These are phyloP conservation scores for Spilogale gracilis DNA, from an alignment of 2,113 vertebrate genomes.

Conservation along the genomic window DNA sequence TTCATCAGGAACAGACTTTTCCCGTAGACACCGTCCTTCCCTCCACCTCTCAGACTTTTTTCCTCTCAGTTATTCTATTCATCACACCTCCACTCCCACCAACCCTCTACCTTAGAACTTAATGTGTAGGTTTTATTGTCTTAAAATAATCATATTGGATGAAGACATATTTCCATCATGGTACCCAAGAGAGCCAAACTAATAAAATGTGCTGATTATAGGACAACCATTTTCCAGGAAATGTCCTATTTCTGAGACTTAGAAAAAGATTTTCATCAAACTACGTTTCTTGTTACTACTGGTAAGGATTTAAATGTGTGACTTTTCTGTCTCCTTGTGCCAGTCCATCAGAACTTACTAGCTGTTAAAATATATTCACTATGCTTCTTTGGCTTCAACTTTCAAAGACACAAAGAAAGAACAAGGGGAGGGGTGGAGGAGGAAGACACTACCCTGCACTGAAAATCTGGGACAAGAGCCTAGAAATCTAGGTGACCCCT, in stretches of 20 bases:
- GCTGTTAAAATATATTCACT: background rate
- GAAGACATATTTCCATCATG: background rate
- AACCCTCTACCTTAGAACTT: background rate
- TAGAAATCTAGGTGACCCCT: background rate
- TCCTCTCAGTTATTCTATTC: background rate
- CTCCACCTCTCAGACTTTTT: background rate
- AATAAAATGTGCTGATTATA: background rate
- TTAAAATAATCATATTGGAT: slow-evolving; percentile 9
- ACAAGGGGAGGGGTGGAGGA: background rate
- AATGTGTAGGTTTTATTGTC: background rate
- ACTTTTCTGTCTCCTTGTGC: background rate
- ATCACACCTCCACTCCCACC: background rate
- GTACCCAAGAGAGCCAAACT: background rate
- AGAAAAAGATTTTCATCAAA: slow-evolving; percentile 20
- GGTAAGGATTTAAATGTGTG: background rate
- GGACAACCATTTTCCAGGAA: slow-evolving; percentile 6
- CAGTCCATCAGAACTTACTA: background rate
- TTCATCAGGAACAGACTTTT: background rate
- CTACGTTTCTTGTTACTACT: background rate
- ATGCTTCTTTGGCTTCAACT: background rate
- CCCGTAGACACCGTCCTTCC: background rate
- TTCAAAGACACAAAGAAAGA: background rate
- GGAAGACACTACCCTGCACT: background rate
- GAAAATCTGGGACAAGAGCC: slow-evolving; percentile 62
- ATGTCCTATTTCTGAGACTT: slow-evolving; percentile 1